Evolutionary conservation across 2,113 vertebrate species (phyloP).

Genomic region (Gallinago media): DNA sequence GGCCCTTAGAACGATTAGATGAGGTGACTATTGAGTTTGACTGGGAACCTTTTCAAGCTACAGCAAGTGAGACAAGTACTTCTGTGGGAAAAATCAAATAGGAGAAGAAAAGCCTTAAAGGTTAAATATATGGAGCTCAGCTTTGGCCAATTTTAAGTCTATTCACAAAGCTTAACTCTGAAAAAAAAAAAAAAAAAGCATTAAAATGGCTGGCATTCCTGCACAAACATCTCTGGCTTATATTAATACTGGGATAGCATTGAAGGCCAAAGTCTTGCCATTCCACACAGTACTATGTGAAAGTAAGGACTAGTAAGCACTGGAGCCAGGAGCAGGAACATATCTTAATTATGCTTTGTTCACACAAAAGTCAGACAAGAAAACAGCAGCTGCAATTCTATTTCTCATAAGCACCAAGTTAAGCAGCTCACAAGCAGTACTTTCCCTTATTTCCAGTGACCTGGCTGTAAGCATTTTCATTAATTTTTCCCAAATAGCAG

Average conservation of each 20-base stretch:
- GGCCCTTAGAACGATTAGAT: neutral
- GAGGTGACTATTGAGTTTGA: neutral
- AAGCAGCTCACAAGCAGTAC: neutral
- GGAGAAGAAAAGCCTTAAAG: neutral
- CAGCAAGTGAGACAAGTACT: neutral
- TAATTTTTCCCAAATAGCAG: neutral
- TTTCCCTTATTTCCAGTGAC: neutral
- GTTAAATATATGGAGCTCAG: neutral
- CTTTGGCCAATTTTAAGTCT: neutral
- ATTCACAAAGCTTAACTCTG: neutral
- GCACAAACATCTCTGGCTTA: neutral
- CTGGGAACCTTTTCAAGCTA: neutral
- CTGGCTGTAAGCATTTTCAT: no score
- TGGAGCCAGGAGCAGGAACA: neutral
- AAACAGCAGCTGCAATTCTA: neutral
- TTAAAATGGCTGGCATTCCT: neutral
- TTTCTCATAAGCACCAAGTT: neutral
- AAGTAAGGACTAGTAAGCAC: neutral
- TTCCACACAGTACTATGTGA: neutral
- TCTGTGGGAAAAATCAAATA: neutral
- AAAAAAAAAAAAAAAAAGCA: neutral
- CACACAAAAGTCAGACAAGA: neutral
- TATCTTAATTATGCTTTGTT: neutral
- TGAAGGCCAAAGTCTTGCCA: neutral
- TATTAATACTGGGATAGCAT: neutral